phyloP scores from a whole-genome alignment of 2,888 invertebrate species.

The Melanostoma scalare region DNA sequence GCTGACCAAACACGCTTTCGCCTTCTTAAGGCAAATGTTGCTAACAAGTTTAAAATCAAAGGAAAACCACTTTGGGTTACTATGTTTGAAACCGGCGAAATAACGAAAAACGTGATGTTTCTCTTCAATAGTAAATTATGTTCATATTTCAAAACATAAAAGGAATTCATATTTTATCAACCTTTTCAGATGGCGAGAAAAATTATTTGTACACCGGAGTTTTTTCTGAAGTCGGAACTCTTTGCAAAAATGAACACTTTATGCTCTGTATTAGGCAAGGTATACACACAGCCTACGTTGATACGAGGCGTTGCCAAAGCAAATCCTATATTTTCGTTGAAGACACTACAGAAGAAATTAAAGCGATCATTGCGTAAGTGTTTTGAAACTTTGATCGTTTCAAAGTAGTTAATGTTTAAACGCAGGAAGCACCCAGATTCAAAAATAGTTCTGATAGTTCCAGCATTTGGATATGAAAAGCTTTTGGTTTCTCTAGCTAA shows the following conservation, averaged over 20 bases:
- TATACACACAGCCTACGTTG: constrained; percentile 46
- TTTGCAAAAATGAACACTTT: constrained; percentile 36
- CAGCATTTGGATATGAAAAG: constrained; percentile 55
- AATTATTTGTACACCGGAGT: constrained; percentile 53
- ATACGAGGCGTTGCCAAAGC: constrained; percentile 38
- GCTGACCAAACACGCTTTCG: constrained; percentile 19
- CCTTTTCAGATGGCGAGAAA: constrained; percentile 22
- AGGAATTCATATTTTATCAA: neutral
- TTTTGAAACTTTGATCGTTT: neutral
- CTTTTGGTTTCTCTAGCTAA: constrained; percentile 27
- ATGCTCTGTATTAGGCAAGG: constrained; percentile 31
- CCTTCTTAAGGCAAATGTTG: constrained; percentile 38
- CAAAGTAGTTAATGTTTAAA: neutral
- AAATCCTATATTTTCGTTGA: constrained; percentile 48
- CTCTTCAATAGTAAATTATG: constrained; percentile 46
- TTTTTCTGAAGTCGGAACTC: constrained; percentile 36
- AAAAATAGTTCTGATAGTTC: constrained; percentile 39
- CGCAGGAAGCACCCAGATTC: constrained; percentile 27
- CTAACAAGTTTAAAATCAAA: constrained; percentile 50
- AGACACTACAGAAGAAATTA: constrained; percentile 52
- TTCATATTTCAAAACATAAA: no score
- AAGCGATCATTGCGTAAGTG: constrained; percentile 46
- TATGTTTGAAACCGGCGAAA: constrained; percentile 54
- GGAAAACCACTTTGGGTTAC: constrained; percentile 54
- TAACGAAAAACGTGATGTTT: constrained; percentile 57